Conservation (phyloP, 2,113 vertebrate species). For the Hyla sarda region DNA sequence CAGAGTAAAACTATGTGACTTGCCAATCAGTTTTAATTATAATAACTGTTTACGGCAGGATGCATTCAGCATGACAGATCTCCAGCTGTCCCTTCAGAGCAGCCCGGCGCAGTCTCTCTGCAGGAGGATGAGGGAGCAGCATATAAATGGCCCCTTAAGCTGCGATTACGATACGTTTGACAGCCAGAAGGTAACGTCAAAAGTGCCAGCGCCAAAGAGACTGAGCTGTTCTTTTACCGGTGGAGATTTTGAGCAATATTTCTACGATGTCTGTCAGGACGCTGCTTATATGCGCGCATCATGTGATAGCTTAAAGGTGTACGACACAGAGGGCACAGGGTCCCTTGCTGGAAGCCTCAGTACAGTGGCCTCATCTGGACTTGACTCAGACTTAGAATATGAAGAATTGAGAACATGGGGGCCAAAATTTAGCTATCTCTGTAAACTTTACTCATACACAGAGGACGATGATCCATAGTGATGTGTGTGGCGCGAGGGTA, state of each 20-base stretch:
- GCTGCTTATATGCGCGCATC: slow-evolving; percentile 72
- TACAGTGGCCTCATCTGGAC: slow-evolving; percentile 75
- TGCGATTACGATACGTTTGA: accelerated
- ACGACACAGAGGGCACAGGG: slow-evolving; percentile 80
- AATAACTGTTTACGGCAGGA: slow-evolving; percentile 72
- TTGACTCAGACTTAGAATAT: slow-evolving; percentile 68
- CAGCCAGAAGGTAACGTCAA: not conserved
- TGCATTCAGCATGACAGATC: slow-evolving; percentile 85
- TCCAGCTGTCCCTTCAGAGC: slow-evolving; percentile 84
- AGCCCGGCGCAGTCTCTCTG: slow-evolving; percentile 79
- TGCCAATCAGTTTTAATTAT: not conserved
- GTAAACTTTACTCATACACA: slow-evolving; percentile 67
- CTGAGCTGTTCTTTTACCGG: slow-evolving; percentile 73
- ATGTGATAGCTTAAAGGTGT: slow-evolving; percentile 79
- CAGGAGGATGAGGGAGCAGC: slow-evolving; percentile 68
- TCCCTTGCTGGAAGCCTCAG: slow-evolving; percentile 81
- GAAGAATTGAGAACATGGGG: slow-evolving; percentile 81
- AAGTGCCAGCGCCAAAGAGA: not conserved
- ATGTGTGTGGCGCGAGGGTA: not conserved
- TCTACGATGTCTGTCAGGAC: slow-evolving; percentile 77
- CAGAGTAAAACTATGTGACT: not conserved
- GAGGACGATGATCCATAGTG: slow-evolving; percentile 74
- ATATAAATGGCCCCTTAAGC: not conserved
- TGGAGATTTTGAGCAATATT: slow-evolving; percentile 75
- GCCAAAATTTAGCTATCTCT: slow-evolving; percentile 82